phyloP scores from a whole-genome alignment of 2,888 invertebrate species.

The Ophion slaviceki region DNA sequence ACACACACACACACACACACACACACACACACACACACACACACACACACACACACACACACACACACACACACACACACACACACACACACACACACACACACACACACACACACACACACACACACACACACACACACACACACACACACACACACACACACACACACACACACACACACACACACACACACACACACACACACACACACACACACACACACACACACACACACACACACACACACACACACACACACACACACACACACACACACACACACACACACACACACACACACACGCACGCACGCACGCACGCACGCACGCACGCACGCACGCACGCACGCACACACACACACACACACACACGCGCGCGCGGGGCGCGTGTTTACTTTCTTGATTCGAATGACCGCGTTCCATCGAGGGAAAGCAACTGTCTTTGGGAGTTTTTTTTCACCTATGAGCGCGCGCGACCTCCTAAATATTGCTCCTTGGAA shows the following conservation, averaged over 20 bases:
- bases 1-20: background rate
- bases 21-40: background rate
- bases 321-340: background rate
- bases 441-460: slow-evolving; percentile 68
- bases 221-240: background rate
- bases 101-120: background rate
- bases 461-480: slow-evolving; percentile 68
- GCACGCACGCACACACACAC: background rate
- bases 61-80: background rate
- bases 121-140: background rate
- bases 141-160: background rate
- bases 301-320: background rate
- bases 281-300: background rate
- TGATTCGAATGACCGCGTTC: slow-evolving; percentile 61
- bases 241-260: background rate
- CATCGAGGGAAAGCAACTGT: slow-evolving; percentile 72
- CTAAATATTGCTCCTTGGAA: slow-evolving; percentile 2
- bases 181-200: background rate
- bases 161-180: background rate
- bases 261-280: background rate
- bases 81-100: background rate
- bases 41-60: background rate
- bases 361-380: background rate
- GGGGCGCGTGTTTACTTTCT: slow-evolving; percentile 58
- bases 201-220: background rate